Base-by-base conservation (phyloP, 2,797 vertebrate genomes). In the Dendrocincla fuliginosa region DNA sequence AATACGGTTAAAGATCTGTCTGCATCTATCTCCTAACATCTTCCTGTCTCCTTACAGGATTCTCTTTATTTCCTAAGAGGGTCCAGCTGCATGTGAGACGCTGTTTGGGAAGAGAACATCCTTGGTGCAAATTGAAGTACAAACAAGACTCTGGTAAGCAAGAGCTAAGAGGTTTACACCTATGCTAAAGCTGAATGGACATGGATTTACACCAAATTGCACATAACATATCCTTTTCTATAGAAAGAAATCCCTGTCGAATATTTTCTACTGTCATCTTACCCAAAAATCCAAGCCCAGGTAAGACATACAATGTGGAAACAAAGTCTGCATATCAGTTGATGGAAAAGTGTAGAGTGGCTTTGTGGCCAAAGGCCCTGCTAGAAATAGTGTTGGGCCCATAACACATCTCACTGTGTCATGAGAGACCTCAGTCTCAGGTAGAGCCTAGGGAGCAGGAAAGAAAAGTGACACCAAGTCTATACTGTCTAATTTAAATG, bases 231-330 rank as follows among this genome's bases (percentile, higher is more conserved):
- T 28, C 37, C 13, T 16, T 61, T 46, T 18, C 57, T 27, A 2
- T 1, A 50, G 53, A 56, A 88, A 22, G 19, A 89, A 78, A 69
- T 17, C 18, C 12, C 10, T 33, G n/a, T 5, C 35, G 27, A 50
- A 39, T 75, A 50, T 73, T 93, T 93, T 49, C 42, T 55, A 0
- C 50, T 19, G 24, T 9, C 57, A 7, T 7, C 17, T 60, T 44
- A 46, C 17, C 12, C 35, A 19, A 59, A 84, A 53, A 23, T 59
- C 47, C 27, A 37, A 81, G 41, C 3, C 35, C 23, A 53, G 41
- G 5, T 2, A 15, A 37, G 39, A 39, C 13, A 13, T 0, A 0
- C 4, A 11, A 35, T 0, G 0, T 39, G 23, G 69, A 27, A 70
- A 92, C 24, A 46, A 71, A 39, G 6, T 20, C 44, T 60, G 13